Conservation (phyloP, 2,113 vertebrate species). For the Ictidomys tridecemlineatus region DNA sequence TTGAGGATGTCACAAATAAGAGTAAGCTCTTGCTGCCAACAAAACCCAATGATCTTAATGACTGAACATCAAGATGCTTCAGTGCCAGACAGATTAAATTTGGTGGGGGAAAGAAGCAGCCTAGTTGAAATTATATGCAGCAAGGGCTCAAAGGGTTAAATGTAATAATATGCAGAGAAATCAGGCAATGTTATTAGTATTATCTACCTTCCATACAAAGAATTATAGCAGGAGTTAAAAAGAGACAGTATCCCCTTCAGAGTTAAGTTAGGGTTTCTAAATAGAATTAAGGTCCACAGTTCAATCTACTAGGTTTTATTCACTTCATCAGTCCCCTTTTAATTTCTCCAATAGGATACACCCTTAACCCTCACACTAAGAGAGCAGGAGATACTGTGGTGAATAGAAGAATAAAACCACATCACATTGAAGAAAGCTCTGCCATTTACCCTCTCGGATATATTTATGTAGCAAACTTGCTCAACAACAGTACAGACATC, state of each 20-base stretch:
- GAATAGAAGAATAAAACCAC: background rate
- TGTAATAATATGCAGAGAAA: constrained; percentile 82
- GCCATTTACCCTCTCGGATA: background rate
- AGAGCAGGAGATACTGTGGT: constrained; percentile 56
- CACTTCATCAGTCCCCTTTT: constrained; percentile 29
- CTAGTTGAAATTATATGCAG: constrained; percentile 84
- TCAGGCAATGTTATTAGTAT: constrained; percentile 85
- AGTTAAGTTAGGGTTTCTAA: constrained; percentile 80
- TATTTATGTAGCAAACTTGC: constrained; percentile 1
- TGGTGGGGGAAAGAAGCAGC: constrained; percentile 75
- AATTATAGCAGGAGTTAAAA: constrained; percentile 87
- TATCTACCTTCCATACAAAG: constrained; percentile 85
- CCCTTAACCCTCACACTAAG: constrained; percentile 23
- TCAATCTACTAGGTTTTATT: background rate
- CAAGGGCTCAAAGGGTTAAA: constrained; percentile 93
- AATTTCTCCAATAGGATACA: constrained; percentile 65
- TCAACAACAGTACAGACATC: background rate
- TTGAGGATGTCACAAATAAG: constrained; percentile 84
- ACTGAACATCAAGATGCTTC: constrained; percentile 45
- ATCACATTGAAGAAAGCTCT: background rate
- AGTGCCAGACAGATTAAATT: constrained; percentile 65
- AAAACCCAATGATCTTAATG: constrained; percentile 53
- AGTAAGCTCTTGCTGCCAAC: constrained; percentile 74
- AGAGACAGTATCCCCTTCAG: constrained; percentile 94
- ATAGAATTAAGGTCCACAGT: background rate